These are phyloP conservation scores for Sebastolobus alascanus DNA, from an alignment of 2,797 vertebrate genomes.

Conservation along the genomic window DNA sequence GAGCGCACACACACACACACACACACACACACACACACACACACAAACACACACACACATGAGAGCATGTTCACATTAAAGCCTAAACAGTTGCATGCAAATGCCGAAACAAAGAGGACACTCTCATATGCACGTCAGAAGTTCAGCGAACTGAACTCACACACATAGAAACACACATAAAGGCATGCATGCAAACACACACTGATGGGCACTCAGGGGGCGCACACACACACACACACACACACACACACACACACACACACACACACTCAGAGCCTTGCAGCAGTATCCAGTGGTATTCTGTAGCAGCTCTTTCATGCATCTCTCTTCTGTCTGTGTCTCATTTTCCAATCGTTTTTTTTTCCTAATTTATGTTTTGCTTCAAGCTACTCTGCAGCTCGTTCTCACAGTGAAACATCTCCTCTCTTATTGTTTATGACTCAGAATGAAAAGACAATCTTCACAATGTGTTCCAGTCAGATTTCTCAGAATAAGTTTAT, in stretches of 20 bases:
- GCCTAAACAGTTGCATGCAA: conserved; percentile 61
- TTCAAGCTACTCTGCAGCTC: conserved; percentile 18
- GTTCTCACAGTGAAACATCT: conserved; percentile 25
- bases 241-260: conserved; percentile 34
- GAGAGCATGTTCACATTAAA: conserved; percentile 61
- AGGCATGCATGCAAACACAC: conserved; percentile 21
- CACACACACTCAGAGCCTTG: conserved; percentile 36
- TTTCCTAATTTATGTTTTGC: not conserved
- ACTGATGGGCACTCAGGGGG: conserved; percentile 31
- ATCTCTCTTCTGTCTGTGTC: conserved; percentile 23
- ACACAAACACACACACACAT: conserved; percentile 20
- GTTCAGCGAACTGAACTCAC: conserved; percentile 34
- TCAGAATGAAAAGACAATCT: conserved; percentile 37
- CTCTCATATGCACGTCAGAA: conserved; percentile 56
- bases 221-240: conserved; percentile 21
- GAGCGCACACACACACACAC: conserved; percentile 25
- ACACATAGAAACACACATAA: not conserved
- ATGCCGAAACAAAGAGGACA: conserved; percentile 64
- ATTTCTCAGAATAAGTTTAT: conserved; percentile 31
- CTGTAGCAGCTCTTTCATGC: conserved; percentile 25
- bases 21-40: conserved; percentile 6
- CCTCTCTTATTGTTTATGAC: conserved; percentile 34
- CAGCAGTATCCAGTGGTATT: conserved; percentile 54
- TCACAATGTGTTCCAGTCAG: conserved; percentile 34
- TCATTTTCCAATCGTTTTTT: conserved; percentile 14